These are phyloP conservation scores for Catostomus latipinnis DNA, from an alignment of 2,797 vertebrate genomes.

Conservation along the genomic window DNA sequence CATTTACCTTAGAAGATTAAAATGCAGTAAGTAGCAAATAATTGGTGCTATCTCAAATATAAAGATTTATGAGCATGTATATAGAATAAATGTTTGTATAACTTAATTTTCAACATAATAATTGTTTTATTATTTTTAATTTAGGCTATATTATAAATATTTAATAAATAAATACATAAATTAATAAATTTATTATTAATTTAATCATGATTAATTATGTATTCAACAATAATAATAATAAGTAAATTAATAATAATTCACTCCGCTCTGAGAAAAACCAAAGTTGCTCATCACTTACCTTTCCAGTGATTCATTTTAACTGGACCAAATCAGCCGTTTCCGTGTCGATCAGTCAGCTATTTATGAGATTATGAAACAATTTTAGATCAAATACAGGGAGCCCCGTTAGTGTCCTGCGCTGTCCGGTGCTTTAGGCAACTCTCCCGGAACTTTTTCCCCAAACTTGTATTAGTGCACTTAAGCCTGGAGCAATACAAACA, in stretches of 20 bases:
- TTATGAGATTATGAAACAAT: background rate
- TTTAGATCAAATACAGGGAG: background rate
- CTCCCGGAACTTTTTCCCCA: background rate
- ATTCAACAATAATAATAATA: conserved; percentile 1
- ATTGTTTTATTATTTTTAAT: no score
- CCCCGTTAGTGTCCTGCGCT: background rate
- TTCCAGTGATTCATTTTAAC: conserved; percentile 43
- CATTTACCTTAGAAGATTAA: no score
- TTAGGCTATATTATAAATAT: background rate
- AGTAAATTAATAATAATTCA: background rate
- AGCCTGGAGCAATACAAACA: background rate
- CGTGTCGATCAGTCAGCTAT: background rate
- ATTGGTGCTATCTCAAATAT: no score
- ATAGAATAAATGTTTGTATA: no score
- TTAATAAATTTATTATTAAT: background rate
- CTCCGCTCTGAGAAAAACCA: background rate
- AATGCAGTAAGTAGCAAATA: no score
- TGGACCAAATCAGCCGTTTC: background rate
- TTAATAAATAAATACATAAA: background rate
- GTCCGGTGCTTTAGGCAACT: conserved; percentile 1
- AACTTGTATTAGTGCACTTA: background rate
- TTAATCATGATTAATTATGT: background rate
- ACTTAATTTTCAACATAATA: no score
- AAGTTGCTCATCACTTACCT: conserved; percentile 46
- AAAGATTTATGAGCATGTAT: no score